Evolutionary conservation across 1,140 invertebrate species (phyloP).

Genomic region (Eriosoma lanigerum): DNA sequence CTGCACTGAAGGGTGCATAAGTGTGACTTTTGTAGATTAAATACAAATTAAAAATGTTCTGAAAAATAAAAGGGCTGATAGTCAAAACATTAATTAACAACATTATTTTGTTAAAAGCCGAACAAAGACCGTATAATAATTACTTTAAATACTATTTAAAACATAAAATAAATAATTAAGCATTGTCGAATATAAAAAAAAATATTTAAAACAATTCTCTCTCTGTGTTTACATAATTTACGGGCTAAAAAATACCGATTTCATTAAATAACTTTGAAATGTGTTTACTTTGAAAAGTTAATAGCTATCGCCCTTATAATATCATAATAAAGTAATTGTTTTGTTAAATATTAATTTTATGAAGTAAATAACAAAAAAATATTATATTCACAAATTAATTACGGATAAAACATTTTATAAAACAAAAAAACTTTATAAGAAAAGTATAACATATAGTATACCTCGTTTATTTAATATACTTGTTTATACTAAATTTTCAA

Average conservation of each 20-base stretch:
- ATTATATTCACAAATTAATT: no score
- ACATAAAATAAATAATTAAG: background rate
- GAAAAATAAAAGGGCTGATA: conserved; percentile 16
- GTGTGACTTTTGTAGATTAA: conserved; percentile 6
- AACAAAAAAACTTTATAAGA: no score
- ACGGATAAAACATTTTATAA: no score
- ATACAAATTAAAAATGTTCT: conserved; percentile 18
- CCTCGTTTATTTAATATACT: no score
- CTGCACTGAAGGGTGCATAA: background rate
- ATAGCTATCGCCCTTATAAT: background rate
- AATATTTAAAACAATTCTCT: background rate
- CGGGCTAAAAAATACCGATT: background rate
- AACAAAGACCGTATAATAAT: background rate
- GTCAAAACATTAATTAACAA: conserved; percentile 15
- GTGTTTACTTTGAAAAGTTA: conserved; percentile 2
- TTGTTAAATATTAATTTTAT: no score
- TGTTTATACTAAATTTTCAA: no score
- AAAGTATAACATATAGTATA: no score
- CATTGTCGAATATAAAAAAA: background rate
- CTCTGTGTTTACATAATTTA: background rate
- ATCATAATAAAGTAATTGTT: no score
- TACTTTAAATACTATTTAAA: background rate
- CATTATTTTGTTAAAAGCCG: background rate
- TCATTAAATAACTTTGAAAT: background rate
- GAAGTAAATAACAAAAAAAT: no score